phyloP scores from a whole-genome alignment of 2,888 invertebrate genomes.

The Patella depressa region DNA sequence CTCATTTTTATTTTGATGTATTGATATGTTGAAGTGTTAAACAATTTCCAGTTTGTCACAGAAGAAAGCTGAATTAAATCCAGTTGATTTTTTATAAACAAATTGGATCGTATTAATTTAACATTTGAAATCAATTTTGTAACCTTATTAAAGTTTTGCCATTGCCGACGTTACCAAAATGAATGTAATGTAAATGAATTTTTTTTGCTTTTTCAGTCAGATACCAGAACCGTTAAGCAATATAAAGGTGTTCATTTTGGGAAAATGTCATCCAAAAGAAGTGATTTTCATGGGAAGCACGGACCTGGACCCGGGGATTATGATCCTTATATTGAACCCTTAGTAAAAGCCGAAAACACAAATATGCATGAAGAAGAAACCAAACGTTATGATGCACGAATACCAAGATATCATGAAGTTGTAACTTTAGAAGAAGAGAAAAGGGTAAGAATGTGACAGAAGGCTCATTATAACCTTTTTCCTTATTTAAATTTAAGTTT shows the following conservation, averaged over 20 bases:
- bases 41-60: no score
- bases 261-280: constrained; percentile 61
- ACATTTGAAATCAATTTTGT: no score
- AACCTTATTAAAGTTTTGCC: no score
- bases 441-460: constrained; percentile 54
- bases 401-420: constrained; percentile 69
- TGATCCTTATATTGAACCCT: constrained; percentile 58
- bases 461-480: not conserved
- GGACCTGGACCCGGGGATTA: constrained; percentile 71
- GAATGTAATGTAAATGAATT: not conserved
- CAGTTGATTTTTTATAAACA: no score
- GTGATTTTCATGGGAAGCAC: constrained; percentile 57
- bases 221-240: constrained; percentile 52
- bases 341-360: constrained; percentile 50
- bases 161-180: no score
- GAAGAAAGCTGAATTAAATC: no score
- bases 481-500: constrained; percentile 1
- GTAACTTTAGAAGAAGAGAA: constrained; percentile 64
- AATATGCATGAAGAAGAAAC: constrained; percentile 46
- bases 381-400: constrained; percentile 60
- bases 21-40: no score
- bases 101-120: no score
- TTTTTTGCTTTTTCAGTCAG: constrained; percentile 36
- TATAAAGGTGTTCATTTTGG: constrained; percentile 70
- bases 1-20: no score